Evolutionary conservation across 2,888 invertebrate species (phyloP), one percentile per base, ranked within the genome.

Genomic region (Lydus trimaculatus): DNA sequence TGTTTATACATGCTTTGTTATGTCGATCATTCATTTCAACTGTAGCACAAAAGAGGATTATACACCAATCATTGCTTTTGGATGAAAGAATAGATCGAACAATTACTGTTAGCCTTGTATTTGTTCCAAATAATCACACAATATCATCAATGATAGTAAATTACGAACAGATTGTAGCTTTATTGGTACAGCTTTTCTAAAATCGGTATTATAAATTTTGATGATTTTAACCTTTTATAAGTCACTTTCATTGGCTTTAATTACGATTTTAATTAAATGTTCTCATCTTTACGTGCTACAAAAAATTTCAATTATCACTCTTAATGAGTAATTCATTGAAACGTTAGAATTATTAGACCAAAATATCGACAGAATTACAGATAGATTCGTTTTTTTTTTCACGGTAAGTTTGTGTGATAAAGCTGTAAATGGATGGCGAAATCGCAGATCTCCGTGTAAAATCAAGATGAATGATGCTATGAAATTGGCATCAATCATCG

Each of bases 371-470:
- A 20, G 20, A 20, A 20, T 20, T 48, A 48, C 11, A 8, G 20
- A 56, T 56, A 8, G 25, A 13, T 17, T 7, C n/a, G 15, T n/a
- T 15, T 39, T 17, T 52, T 52, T 23, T 23, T 25, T 6, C 15
- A 13, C 23, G 4, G 11, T 2, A 23, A 52, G 3, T 56, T 56
- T 56, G 7, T 2, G 15, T 15, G 56, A 28, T 25, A 56, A 28
- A 28, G n/a, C 25, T 8, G n/a, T 56, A 25, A 56, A 56, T n/a
- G 25, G 56, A 28, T 56, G 56, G 25, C 28, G n/a, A 64, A 66
- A 61, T 63, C 58, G 23, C 25, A 15, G 25, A 56, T 56, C 56
- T 56, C 25, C 56, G 56, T 56, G 25, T 25, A 25, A 56, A 56
- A 56, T 56, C 56, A 56, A 56, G 56, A 56, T 56, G 25, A 56